Evolutionary conservation across 2,888 invertebrate species (phyloP).

Genomic region (Tenthredo notha): DNA sequence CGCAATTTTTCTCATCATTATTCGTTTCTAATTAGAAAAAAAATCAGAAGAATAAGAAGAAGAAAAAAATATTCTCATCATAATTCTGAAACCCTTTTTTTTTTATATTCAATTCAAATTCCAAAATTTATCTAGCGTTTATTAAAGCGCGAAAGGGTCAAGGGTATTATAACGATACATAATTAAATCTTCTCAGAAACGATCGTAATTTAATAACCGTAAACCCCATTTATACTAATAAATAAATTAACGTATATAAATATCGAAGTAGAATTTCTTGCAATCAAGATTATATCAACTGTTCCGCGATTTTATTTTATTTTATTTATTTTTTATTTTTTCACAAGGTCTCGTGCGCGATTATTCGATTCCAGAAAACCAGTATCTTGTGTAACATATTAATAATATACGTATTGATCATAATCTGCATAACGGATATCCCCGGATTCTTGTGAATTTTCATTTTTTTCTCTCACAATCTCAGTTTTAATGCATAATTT

Average conservation of each 20-base stretch:
- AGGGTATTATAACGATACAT: neutral
- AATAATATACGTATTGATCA: too few species aligned
- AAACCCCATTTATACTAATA: neutral
- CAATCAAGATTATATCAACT: conserved; percentile 56
- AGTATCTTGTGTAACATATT: neutral
- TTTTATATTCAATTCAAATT: neutral
- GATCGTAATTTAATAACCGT: neutral
- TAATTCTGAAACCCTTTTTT: neutral
- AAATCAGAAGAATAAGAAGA: too few species aligned
- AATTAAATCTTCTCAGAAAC: neutral
- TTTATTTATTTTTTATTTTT: conserved; percentile 5
- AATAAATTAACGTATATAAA: neutral
- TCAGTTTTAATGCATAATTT: neutral
- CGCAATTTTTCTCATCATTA: neutral
- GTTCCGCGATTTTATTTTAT: conserved; percentile 11
- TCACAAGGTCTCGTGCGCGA: neutral
- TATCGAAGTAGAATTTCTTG: neutral
- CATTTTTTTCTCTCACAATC: neutral
- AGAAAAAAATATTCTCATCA: neutral
- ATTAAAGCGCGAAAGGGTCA: neutral
- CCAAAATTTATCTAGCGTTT: neutral
- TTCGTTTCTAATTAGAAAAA: neutral
- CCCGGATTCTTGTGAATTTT: neutral
- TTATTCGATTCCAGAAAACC: neutral
- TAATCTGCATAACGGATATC: neutral